phyloP scores from a whole-genome alignment of 1,140 invertebrate species.

The Pseudobourletiella spinata region DNA sequence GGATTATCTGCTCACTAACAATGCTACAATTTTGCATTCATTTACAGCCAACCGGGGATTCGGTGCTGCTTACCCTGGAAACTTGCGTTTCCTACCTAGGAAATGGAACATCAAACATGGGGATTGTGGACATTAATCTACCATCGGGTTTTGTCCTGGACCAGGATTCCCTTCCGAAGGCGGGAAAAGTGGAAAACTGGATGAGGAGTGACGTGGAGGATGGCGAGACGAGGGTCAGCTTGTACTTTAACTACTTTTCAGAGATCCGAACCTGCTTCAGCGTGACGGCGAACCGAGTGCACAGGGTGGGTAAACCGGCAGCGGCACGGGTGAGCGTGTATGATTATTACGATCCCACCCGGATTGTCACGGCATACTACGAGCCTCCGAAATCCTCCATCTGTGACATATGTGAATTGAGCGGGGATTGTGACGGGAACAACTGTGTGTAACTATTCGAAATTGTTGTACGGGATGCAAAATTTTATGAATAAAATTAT shows the following conservation, averaged over 20 bases:
- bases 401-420: not conserved
- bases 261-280: not conserved
- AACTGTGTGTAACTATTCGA: slow-evolving; percentile 39
- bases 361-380: slow-evolving; percentile 13
- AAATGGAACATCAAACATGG: slow-evolving; percentile 63
- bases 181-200: slow-evolving; percentile 47
- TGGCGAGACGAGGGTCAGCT: not conserved
- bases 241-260: not conserved
- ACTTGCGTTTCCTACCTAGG: not conserved
- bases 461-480: no score
- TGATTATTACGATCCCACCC: slow-evolving; percentile 10
- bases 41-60: not conserved
- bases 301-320: not conserved
- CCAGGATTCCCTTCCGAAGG: slow-evolving; percentile 57
- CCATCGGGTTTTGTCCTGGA: slow-evolving; percentile 78
- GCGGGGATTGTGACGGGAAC: not conserved
- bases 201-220: slow-evolving; percentile 68
- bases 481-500: no score
- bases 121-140: slow-evolving; percentile 72
- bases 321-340: not conserved
- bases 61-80: not conserved
- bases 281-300: not conserved
- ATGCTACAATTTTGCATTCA: no score
- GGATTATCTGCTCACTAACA: no score
- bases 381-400: not conserved